Base-by-base conservation (phyloP, 2,888 invertebrate genomes). In the Entomobrya proxima region DNA sequence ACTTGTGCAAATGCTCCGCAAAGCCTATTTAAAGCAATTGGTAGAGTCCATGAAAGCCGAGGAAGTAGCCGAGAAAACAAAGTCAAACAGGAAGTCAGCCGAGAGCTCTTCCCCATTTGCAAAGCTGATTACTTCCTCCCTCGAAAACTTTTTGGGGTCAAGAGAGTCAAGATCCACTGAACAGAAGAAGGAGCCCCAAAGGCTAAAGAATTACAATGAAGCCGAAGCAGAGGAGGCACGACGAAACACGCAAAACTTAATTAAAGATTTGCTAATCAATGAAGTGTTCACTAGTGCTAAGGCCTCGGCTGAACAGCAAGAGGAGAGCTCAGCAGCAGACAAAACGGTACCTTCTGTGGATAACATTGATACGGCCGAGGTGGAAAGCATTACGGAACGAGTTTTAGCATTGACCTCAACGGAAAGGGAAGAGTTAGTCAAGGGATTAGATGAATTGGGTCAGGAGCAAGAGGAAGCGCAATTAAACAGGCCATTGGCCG, bases 21-120 rank as follows among this genome's bases (percentile, higher is more conserved):
- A 86, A 37, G 86, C 87, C 1, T 87, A 87, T 40, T 24, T 87
- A 6, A 82, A 86, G 47, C 87, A 87, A 79, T 79, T 87, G 18
- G 86, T 87, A 2, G 75, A 82, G 11, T 86, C 85, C 15, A 30
- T 87, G 15, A 85, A 86, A 52, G 84, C 75, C 37, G 87, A 87
- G 50, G 83, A 83, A 37, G 44, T 55, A 44, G 7, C 72, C 35
- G 82, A 61, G 9, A 79, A 64, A 11, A 32, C 30, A 30, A 61
- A 64, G 64, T 15, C 77, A 18, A 78, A 47, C 55, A 37, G 77
- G 21, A 40, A 18, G 15, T 40, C 64, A 3, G 76, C 52, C 7
- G 35, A 40, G 13, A 24, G 15, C 3, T 37, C 76, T 15, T 52
- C 55, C 1, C 58, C 77, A 11, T 61, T 61, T 30, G 61, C 77